phyloP scores from a whole-genome alignment of 2,113 vertebrate genomes.

The Acrocephalus arundinaceus region DNA sequence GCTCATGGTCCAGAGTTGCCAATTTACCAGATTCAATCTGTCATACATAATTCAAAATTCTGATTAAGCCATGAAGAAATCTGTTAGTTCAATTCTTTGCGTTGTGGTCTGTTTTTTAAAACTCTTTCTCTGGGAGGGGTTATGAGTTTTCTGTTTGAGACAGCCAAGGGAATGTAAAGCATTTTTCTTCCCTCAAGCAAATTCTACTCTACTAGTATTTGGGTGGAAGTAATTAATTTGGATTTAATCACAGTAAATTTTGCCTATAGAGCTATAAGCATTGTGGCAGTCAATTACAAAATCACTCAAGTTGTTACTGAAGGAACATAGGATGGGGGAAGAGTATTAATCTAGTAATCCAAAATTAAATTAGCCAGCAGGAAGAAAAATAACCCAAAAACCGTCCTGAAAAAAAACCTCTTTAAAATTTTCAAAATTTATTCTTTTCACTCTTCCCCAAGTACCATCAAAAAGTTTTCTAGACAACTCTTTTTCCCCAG shows the following conservation, averaged over 20 bases:
- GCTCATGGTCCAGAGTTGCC: not conserved
- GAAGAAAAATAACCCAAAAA: not conserved
- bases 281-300: not conserved
- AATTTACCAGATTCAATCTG: not conserved
- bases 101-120: not conserved
- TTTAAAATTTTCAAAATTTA: not conserved
- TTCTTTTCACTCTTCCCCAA: not conserved
- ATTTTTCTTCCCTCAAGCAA: not conserved
- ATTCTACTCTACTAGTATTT: not conserved
- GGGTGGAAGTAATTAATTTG: constrained; percentile 5
- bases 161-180: not conserved
- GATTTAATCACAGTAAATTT: constrained; percentile 1
- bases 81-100: not conserved
- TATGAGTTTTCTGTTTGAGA: not conserved
- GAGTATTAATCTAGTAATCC: not conserved
- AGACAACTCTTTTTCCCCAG: not conserved
- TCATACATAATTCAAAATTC: not conserved
- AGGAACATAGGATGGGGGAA: not conserved
- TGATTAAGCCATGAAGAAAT: not conserved
- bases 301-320: not conserved
- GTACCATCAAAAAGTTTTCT: not conserved
- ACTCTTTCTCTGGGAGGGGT: not conserved
- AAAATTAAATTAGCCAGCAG: not conserved
- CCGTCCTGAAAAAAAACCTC: not conserved
- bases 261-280: not conserved